Percentiles rank a stretch among this genome's conserved stretches.
Conservation (phyloP, 2,113 vertebrate genomes). For the Oryctolagus cuniculus region mOryCun1.1 NC_091453.1:85077501-85078000, state of each 20-base stretch:
- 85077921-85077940: conserved; percentile 46
- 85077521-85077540: background rate
- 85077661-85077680: background rate
- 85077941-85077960: background rate
- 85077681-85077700: background rate
- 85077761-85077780: background rate
- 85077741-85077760: no score
- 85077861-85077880: background rate
- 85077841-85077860: background rate
- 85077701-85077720: background rate
- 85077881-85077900: conserved; percentile 9
- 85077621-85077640: background rate
- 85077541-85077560: background rate
- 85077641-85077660: background rate
- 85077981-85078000: background rate
- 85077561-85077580: background rate
- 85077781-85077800: conserved; percentile 54
- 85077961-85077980: background rate
- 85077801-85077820: background rate
- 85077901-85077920: background rate
- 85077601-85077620: background rate
- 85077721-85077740: background rate
- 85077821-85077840: conserved; percentile 35
- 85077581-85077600: background rate
- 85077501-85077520: background rate